Base-by-base conservation (phyloP, 2,888 invertebrate genomes). In the Aromia moschata region DNA sequence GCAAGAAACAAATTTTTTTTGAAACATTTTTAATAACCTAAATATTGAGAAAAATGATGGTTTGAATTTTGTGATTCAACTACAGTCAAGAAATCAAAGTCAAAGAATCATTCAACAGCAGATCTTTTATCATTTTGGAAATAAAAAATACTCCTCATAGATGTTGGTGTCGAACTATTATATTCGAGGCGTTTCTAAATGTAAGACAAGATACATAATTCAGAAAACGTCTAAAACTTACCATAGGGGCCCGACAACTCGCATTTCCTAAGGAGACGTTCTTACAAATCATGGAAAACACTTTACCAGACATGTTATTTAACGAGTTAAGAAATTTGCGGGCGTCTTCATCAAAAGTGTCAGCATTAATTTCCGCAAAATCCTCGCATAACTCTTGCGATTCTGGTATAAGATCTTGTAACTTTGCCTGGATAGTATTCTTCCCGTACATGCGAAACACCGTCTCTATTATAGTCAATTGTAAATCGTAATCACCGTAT, bases 401-500 rank as follows among this genome's bases (percentile, higher is more conserved):
- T 33, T 64, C 64, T 15, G 64, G 61, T 38, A 61, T 59, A 11
- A 61, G 18, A 20, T 59, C 55, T 30, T 47, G 46, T 11, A 60
- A 40, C 20, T 31, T 58, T 1, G 43, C 25, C 30, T 31, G 31
- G 25, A 61, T 57, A 11, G 25, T 17, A 11, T 1, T 10, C 44
- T 49, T 56, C 11, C 59, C 58, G 38, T 61, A 64, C 40, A 61
- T 38, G 2, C 46, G 25, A 49, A 61, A 59, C 30, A 64, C 56
- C 0, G 52, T 38, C 54, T 64, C 59, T 2, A 61, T 52, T n/a
- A 64, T 15, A 7, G 41, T 51, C 12, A 57, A 31, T 57, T 64
- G 64, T n/a, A 64, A 38, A 16, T 64, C 64, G 38, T 59, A 61
- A 47, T 64, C 64, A 2, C 61, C 61, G 20, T 61, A 59, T 15